Base-by-base conservation (phyloP, 2,113 vertebrate species). In the Halcyon malimbica region DNA sequence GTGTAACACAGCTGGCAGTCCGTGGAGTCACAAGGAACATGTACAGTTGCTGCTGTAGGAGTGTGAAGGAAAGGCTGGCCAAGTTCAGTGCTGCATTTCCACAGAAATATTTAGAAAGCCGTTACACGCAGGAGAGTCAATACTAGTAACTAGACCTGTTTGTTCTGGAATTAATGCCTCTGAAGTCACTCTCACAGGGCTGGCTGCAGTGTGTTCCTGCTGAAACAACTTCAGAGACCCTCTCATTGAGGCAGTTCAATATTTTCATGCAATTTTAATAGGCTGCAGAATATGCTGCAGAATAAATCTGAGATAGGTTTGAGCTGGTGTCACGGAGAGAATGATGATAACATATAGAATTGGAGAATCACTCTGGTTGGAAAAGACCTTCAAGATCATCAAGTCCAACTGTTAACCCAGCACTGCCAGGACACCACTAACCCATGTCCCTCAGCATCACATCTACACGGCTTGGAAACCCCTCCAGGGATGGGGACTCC, bases 51-150 rank as follows among this genome's bases (percentile, higher is more conserved):
- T 83, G 3, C 71, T 70, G 76, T 2, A 83, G 60, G 76, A 94
- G 70, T 0, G 1, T 60, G 73, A 91, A 93, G 71, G 51, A 70
- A 35, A 51, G 0, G 10, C 51, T 54, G 54, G 83, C 89, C 89
- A 94, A 86, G n/a, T 67, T 83, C 80, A 83, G 68, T 54, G 37
- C 83, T 62, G 23, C 18, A 0, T 89, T 94, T 92, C 93, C 86
- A 89, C 91, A 92, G 83, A 94, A 94, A 90, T 83, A 93, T 94
- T 94, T 92, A 71, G 73, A 87, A 92, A 93, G 54, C n/a, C 60
- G 68, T 83, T 93, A 86, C 11, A 62, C 23, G 31, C 70, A 35
- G 53, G 21, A 92, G 57, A 83, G 79, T 76, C 92, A 90, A 83
- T 60, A 90, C 7, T 31, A 44, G 63, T 80, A 90, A 94, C 70